Conservation (phyloP, 2,797 vertebrate species). For the Galagoides demidoff region DNA sequence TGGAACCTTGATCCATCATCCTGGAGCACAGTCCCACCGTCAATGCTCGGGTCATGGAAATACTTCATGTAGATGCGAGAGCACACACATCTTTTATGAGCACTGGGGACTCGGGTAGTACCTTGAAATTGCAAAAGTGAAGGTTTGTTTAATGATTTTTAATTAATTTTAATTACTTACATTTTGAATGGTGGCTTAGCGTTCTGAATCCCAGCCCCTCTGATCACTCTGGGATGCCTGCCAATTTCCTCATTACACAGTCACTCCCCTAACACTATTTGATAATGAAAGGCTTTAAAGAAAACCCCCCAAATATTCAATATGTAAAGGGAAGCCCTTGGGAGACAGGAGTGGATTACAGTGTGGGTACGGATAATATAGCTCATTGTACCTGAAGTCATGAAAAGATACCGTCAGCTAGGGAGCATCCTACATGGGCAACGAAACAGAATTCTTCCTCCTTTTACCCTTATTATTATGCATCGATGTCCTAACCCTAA, state of each 20-base stretch:
- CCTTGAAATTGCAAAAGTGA: constrained; percentile 63
- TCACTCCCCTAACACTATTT: constrained; percentile 74
- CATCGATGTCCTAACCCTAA: background rate
- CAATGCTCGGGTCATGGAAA: background rate
- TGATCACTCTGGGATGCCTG: constrained; percentile 82
- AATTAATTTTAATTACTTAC: constrained; percentile 86
- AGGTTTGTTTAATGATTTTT: constrained; percentile 84
- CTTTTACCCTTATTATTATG: background rate
- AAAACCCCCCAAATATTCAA: constrained; percentile 76
- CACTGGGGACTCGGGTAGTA: constrained; percentile 65
- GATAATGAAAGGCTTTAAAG: constrained; percentile 84
- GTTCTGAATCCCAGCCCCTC: constrained; percentile 79
- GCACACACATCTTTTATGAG: constrained; percentile 66
- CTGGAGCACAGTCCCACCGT: no score
- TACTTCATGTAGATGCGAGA: background rate
- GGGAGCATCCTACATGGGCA: constrained; percentile 45
- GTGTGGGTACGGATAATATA: constrained; percentile 62
- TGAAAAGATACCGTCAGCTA: constrained; percentile 6
- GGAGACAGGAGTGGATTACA: constrained; percentile 75
- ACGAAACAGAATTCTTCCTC: background rate
- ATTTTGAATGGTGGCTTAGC: constrained; percentile 78
- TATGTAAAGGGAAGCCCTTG: constrained; percentile 72
- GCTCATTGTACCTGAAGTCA: constrained; percentile 60
- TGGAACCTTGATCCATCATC: background rate
- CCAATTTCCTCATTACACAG: constrained; percentile 83